Conservation (phyloP, 2,797 vertebrate genomes). For the Mormyrops boulengeri region DNA sequence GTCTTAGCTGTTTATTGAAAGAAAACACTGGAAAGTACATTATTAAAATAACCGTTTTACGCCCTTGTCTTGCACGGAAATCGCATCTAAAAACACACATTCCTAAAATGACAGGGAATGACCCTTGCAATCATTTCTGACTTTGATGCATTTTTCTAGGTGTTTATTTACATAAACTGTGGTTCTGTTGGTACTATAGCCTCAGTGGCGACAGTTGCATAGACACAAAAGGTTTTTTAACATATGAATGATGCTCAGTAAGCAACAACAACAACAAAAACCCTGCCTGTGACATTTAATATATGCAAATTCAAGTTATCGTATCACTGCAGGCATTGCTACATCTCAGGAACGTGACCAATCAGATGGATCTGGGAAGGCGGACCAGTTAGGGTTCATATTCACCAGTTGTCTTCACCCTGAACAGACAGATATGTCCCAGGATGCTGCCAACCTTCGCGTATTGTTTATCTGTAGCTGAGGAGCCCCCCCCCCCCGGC, state of each 20-base stretch:
- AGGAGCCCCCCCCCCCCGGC: neutral
- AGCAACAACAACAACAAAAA: neutral
- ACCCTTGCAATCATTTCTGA: neutral
- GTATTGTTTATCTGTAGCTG: neutral
- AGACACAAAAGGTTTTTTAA: neutral
- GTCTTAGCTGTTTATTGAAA: neutral
- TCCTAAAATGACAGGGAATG: neutral
- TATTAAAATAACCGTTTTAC: neutral
- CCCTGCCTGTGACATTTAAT: neutral
- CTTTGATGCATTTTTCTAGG: neutral
- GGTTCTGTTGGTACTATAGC: neutral
- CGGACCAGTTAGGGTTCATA: no score
- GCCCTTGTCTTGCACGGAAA: neutral
- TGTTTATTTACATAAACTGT: conserved; percentile 7
- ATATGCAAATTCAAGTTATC: conserved; percentile 12
- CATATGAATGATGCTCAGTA: conserved; percentile 11
- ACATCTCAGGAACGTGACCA: neutral
- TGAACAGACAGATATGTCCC: neutral
- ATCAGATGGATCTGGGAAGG: conserved; percentile 1
- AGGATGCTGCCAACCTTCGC: neutral
- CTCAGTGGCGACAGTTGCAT: neutral
- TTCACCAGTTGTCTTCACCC: neutral
- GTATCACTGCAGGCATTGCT: neutral
- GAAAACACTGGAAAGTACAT: neutral
- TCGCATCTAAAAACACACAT: neutral